Evolutionary conservation across 2,113 vertebrate genomes (phyloP).

Genomic region (Muntiacus reevesi): DNA sequence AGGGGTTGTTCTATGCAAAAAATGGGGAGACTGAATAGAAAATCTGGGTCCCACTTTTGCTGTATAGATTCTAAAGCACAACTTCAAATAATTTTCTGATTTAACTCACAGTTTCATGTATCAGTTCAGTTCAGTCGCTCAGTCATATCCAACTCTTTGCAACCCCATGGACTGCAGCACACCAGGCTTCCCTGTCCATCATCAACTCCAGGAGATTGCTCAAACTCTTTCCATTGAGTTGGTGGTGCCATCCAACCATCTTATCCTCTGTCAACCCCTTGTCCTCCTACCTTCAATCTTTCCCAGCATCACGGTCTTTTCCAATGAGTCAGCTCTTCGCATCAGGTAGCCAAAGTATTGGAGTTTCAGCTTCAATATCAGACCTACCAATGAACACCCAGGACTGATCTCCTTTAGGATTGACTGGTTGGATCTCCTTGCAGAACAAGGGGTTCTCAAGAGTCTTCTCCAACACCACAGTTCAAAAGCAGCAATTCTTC

Average conservation of each 20-base stretch:
- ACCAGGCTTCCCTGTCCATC: background rate
- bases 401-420: background rate
- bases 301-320: background rate
- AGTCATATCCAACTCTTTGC: background rate
- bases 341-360: background rate
- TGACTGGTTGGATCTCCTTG: background rate
- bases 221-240: background rate
- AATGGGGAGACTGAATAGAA: background rate
- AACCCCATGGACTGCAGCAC: background rate
- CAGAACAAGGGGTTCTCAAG: background rate
- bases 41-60: background rate
- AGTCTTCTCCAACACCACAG: background rate
- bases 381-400: background rate
- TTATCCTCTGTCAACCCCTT: background rate
- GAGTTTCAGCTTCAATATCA: background rate
- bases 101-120: background rate
- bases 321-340: background rate
- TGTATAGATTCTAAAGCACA: background rate
- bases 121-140: background rate
- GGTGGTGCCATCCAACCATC: background rate
- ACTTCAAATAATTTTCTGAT: background rate
- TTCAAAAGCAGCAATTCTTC: background rate
- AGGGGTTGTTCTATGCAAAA: background rate
- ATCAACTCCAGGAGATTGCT: background rate
- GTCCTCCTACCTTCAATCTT: background rate